Evolutionary conservation across 2,113 vertebrate genomes (phyloP).

Genomic region (Dicerorhinus sumatrensis): DNA sequence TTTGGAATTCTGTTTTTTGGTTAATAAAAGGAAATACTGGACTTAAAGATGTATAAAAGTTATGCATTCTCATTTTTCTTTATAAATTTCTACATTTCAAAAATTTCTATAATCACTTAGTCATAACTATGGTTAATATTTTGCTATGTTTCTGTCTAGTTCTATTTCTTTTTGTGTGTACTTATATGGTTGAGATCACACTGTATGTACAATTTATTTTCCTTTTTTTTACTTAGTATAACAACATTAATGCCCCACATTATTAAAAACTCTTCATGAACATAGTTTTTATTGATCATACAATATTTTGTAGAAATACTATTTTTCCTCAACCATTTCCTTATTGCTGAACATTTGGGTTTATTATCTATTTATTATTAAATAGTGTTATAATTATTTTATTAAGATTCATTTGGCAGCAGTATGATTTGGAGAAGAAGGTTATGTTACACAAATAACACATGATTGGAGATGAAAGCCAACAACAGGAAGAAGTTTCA

Average conservation of each 20-base stretch:
- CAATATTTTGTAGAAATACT: constrained; percentile 34
- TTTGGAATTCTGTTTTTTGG: background rate
- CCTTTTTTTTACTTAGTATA: background rate
- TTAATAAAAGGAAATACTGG: background rate
- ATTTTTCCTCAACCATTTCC: constrained; percentile 21
- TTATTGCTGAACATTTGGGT: constrained; percentile 24
- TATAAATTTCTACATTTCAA: constrained; percentile 22
- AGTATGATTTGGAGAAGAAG: constrained; percentile 33
- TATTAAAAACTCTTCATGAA: constrained; percentile 51
- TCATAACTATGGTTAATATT: constrained; percentile 23
- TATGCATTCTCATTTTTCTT: constrained; percentile 25
- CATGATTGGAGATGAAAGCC: constrained; percentile 3
- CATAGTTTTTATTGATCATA: background rate
- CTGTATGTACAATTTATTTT: background rate
- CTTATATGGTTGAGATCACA: background rate
- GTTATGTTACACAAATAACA: constrained; percentile 45
- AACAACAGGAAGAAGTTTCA: background rate
- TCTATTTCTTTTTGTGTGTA: background rate
- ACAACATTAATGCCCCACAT: background rate
- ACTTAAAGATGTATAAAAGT: constrained; percentile 1
- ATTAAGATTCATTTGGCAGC: constrained; percentile 45
- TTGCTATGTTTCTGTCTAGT: constrained; percentile 5
- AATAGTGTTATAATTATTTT: constrained; percentile 55
- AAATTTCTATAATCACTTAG: background rate
- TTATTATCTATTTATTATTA: constrained; percentile 55